phyloP scores from a whole-genome alignment of 2,888 invertebrate genomes.

The Machimus rusticus region DNA sequence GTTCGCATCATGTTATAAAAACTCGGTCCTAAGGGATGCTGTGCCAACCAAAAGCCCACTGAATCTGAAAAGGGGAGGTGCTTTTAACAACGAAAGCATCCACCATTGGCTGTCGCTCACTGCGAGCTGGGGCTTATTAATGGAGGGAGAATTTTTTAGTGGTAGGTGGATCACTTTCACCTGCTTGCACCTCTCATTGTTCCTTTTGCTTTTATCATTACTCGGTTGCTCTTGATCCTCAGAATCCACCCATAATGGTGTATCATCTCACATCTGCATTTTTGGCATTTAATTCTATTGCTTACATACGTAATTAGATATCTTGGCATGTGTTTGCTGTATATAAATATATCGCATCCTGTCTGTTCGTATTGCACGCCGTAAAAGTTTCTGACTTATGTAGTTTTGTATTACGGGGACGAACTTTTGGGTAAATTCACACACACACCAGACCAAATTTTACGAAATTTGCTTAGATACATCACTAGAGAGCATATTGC shows the following conservation, averaged over 20 bases:
- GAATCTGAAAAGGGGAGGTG: constrained; percentile 38
- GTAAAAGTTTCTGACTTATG: not conserved
- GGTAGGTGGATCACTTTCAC: constrained; percentile 49
- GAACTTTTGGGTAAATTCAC: not conserved
- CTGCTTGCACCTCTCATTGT: constrained; percentile 21
- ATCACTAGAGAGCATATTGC: constrained; percentile 55
- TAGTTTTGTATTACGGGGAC: not conserved
- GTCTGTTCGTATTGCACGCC: not conserved
- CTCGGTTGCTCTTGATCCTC: constrained; percentile 1
- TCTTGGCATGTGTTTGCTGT: not conserved
- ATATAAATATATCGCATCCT: not conserved
- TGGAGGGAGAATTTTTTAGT: not conserved
- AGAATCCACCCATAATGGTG: constrained; percentile 20
- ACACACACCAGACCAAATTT: not conserved
- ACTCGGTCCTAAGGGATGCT: constrained; percentile 15
- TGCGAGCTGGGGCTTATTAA: not conserved
- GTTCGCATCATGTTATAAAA: constrained; percentile 23
- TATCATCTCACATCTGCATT: constrained; percentile 14
- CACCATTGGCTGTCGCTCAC: constrained; percentile 31
- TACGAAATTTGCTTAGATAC: constrained; percentile 40
- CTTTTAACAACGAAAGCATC: constrained; percentile 21
- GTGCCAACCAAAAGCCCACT: constrained; percentile 30
- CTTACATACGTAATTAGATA: constrained; percentile 13
- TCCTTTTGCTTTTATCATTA: constrained; percentile 10
- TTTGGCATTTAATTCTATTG: not conserved